Conservation (phyloP, 2,113 vertebrate species). For the Elephas maximus region DNA sequence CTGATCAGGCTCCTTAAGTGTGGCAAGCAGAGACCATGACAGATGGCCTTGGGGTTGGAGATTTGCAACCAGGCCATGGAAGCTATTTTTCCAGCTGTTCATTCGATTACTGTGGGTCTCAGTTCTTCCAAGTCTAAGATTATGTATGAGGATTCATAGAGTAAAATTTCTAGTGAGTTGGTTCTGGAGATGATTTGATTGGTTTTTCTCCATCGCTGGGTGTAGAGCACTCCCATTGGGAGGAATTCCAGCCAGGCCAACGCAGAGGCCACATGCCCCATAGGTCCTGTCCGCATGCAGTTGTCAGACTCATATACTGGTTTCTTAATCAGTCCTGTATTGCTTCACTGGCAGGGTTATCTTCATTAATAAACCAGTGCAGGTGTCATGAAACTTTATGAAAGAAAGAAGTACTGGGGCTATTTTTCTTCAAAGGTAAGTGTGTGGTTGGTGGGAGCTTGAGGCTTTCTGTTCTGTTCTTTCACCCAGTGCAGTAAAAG, state of each 20-base stretch:
- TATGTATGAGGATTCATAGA: not conserved
- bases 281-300: not conserved
- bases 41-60: not conserved
- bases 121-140: not conserved
- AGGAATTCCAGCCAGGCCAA: not conserved
- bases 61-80: not conserved
- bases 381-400: slow-evolving; percentile 17
- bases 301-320: not conserved
- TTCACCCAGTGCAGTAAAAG: not conserved
- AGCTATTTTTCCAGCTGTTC: not conserved
- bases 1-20: not conserved
- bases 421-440: not conserved
- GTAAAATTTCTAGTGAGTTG: not conserved
- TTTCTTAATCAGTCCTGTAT: not conserved
- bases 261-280: not conserved
- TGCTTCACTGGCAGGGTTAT: not conserved
- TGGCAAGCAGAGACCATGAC: not conserved
- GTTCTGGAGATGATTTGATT: not conserved
- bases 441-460: not conserved
- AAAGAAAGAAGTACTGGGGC: not conserved
- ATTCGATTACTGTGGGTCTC: not conserved
- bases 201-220: not conserved
- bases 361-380: not conserved
- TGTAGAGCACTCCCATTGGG: not conserved
- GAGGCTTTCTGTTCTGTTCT: not conserved